phyloP scores from a whole-genome alignment of 2,888 invertebrate genomes.

The Lepidochitona cinerea region DNA sequence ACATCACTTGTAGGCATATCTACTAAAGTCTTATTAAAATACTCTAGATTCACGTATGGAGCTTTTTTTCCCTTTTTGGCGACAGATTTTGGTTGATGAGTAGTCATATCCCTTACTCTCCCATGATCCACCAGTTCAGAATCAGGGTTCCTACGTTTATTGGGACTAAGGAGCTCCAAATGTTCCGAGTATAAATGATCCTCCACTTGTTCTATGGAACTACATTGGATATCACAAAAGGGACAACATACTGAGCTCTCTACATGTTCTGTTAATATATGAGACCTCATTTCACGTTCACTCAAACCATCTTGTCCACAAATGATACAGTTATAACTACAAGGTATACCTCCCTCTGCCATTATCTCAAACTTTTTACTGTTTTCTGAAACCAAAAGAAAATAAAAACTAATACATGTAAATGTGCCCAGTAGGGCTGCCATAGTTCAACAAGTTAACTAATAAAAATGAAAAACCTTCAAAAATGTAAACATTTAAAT shows the following conservation, averaged over 20 bases:
- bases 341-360: conserved; percentile 21
- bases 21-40: not conserved
- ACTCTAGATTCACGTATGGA: not conserved
- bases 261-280: conserved; percentile 84
- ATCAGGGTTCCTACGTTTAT: conserved; percentile 21
- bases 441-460: too few relatives aligned
- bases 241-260: conserved; percentile 86
- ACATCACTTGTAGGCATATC: not conserved
- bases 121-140: conserved; percentile 8
- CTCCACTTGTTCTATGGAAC: conserved; percentile 82
- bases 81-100: not conserved
- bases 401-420: too few relatives aligned
- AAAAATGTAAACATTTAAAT: too few relatives aligned
- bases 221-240: conserved; percentile 84
- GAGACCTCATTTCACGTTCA: conserved; percentile 78
- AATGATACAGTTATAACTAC: conserved; percentile 78
- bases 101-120: not conserved
- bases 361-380: too few relatives aligned
- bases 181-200: conserved; percentile 87
- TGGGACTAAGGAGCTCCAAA: conserved; percentile 84
- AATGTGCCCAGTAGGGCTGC: too few relatives aligned
- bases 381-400: too few relatives aligned
- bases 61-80: conserved; percentile 7
- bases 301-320: conserved; percentile 85
- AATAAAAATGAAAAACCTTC: too few relatives aligned